A percentile compares a stretch with the other conserved stretches of the same genome.
phyloP scores from a whole-genome alignment of 2,888 invertebrate species.

The Tenthredo notha region DNA sequence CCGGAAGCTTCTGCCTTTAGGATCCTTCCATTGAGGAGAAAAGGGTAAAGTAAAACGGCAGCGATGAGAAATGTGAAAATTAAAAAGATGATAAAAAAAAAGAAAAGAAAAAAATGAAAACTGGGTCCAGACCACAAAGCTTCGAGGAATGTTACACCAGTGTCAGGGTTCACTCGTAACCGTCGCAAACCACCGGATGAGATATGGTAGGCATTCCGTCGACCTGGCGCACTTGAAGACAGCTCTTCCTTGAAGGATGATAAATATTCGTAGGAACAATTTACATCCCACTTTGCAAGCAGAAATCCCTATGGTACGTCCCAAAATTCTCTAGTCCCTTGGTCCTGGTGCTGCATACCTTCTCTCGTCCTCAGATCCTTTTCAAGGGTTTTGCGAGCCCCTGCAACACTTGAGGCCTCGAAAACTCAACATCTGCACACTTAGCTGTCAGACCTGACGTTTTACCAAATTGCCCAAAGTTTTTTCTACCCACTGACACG shows the following conservation, averaged over 20 bases:
- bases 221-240: slow-evolving; percentile 42
- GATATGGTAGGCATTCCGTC: slow-evolving; percentile 43
- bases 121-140: slow-evolving; percentile 2
- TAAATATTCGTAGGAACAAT: slow-evolving; percentile 73
- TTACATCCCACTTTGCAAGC: slow-evolving; percentile 70
- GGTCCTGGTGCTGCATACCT: slow-evolving; percentile 49
- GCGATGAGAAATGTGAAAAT: neutral
- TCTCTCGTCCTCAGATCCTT: slow-evolving; percentile 48
- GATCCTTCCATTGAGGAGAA: neutral
- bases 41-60: neutral
- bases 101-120: neutral
- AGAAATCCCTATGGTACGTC: slow-evolving; percentile 60
- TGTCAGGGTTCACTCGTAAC: slow-evolving; percentile 43
- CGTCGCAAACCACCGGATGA: slow-evolving; percentile 47
- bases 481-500: slow-evolving; percentile 23
- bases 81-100: neutral
- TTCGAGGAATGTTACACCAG: slow-evolving; percentile 28
- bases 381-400: slow-evolving; percentile 40
- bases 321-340: slow-evolving; percentile 42
- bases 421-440: slow-evolving; percentile 40
- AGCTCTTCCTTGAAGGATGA: slow-evolving; percentile 66
- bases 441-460: slow-evolving; percentile 66
- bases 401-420: slow-evolving; percentile 24
- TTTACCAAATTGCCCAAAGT: slow-evolving; percentile 70
- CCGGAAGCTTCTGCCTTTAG: neutral